These are phyloP conservation scores for Anniella stebbinsi DNA, from an alignment of 2,797 vertebrate genomes.

Conservation along the genomic window DNA sequence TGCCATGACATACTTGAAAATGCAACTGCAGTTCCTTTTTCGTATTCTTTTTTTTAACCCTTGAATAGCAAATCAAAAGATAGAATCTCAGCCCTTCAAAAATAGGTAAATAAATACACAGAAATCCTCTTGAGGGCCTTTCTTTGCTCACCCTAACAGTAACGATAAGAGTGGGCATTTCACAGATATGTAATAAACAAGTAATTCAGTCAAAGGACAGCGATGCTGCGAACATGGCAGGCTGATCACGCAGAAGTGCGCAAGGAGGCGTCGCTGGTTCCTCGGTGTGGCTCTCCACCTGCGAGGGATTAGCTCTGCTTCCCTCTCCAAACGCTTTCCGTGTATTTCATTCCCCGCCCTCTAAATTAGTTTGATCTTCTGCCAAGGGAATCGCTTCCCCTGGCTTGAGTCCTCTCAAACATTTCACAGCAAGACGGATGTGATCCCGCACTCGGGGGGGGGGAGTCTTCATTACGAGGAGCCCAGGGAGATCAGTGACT, in stretches of 20 bases:
- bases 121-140: not conserved
- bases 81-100: too few species aligned
- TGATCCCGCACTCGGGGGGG: constrained; percentile 64
- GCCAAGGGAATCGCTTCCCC: constrained; percentile 59
- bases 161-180: not conserved
- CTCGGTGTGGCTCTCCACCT: not conserved
- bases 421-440: constrained; percentile 76
- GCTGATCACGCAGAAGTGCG: too few species aligned
- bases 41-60: not conserved
- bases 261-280: not conserved
- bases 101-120: too few species aligned
- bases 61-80: too few species aligned
- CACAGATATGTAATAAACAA: not conserved
- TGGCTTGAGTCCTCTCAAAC: constrained; percentile 64
- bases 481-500: constrained; percentile 70
- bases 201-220: not conserved
- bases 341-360: constrained; percentile 44
- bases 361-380: constrained; percentile 66
- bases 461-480: constrained; percentile 72
- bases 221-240: not conserved
- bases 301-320: constrained; percentile 50
- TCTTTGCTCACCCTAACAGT: not conserved
- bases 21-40: constrained; percentile 7
- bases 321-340: constrained; percentile 51
- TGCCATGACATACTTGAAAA: constrained; percentile 28